Conservation (phyloP, 1,140 invertebrate genomes). For the Leucophenga varia region DNA sequence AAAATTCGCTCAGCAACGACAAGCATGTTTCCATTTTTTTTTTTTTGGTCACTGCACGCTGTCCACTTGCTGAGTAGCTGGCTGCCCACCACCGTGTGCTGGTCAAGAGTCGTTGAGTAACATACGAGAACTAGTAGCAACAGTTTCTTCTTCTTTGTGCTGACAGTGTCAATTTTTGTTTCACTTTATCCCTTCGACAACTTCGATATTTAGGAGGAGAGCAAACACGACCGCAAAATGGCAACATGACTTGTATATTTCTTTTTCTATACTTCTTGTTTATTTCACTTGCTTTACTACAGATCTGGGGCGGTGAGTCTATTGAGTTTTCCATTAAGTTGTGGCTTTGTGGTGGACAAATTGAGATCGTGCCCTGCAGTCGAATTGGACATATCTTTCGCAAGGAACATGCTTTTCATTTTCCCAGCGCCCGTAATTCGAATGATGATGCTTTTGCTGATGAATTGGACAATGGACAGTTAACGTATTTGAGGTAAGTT, state of each 20-base stretch:
- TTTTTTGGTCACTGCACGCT: too few relatives aligned
- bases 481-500: constrained; percentile 47
- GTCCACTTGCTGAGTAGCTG: too few relatives aligned
- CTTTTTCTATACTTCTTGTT: constrained; percentile 2
- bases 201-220: too few relatives aligned
- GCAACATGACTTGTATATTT: constrained; percentile 1
- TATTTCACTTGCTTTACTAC: constrained; percentile 57
- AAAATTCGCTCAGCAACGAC: constrained; percentile 25
- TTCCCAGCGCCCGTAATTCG: constrained; percentile 65
- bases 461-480: constrained; percentile 24
- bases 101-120: constrained; percentile 7
- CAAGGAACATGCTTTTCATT: constrained; percentile 76
- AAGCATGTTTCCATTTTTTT: constrained; percentile 13
- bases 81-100: background rate
- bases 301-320: constrained; percentile 96
- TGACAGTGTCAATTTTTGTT: constrained; percentile 1
- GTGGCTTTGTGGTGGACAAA: constrained; percentile 70
- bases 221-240: background rate
- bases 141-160: background rate
- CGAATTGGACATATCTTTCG: constrained; percentile 82
- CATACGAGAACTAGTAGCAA: background rate
- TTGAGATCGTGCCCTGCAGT: constrained; percentile 81
- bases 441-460: too few relatives aligned
- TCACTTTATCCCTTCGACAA: too few relatives aligned
- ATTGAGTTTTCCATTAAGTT: constrained; percentile 94